Evolutionary conservation across 2,888 invertebrate genomes (phyloP), one percentile per base, ranked within the genome.

Genomic region (Leucozona laternaria): DNA sequence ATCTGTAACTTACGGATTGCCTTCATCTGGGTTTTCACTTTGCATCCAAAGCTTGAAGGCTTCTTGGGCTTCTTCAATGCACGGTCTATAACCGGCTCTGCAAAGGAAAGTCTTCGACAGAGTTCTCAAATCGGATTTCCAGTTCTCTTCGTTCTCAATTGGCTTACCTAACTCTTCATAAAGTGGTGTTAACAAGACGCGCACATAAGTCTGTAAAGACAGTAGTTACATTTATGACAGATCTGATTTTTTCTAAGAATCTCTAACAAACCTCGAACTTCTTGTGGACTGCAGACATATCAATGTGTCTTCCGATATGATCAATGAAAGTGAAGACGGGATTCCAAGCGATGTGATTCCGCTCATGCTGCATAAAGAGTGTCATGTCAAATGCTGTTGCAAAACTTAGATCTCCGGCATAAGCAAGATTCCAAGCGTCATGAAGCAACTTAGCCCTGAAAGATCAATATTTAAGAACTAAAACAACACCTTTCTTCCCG

Each of bases 251-350:
- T 28, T 45, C 1, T 20, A 15, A 20, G 15, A 31, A 7, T 7
- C 2, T 68, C 15, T 15, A 15, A 89, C 91, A 91, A 90, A 96
- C 97, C 94, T 96, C 95, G 90, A 97, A 96, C 90, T 96, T 96
- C 48, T 94, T 94, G 80, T 96, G 94, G 88, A 95, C 94, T 10
- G 93, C 94, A 78, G 94, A 94, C 89, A 94, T 94, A 88, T 95
- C 95, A 89, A 97, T 95, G 88, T 96, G 96, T 82, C 95, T 93
- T 37, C 96, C 96, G 72, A 97, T 94, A 89, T 97, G 96, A 90
- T 97, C 97, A 60, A 97, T 95, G 93, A 97, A 95, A 2, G 96
- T 96, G 89, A 97, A 97, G 10, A 96, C 95, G 0, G 96, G 96
- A 90, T 96, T 96, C 97, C 97, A 97, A 0, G 96, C 96, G 0